Base-by-base conservation (phyloP, 1,140 invertebrate genomes). In the Popillia japonica region DNA sequence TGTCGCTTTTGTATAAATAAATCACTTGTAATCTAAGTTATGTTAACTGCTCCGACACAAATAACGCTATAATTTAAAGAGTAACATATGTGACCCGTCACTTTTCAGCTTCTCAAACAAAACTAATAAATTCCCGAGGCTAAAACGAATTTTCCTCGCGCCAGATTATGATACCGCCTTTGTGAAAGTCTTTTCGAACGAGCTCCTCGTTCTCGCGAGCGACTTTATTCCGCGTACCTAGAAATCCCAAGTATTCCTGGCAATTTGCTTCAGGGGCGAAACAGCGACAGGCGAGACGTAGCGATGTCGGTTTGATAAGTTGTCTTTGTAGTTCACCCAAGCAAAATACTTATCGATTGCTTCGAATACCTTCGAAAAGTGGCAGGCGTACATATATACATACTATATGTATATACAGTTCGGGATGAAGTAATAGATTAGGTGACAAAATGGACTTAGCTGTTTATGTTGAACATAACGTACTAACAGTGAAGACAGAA, bases 111-210 rank as follows among this genome's bases (percentile, higher is more conserved):
- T 14, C 14, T 55, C 11, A 55, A 55, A 55, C 48, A 55, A 55
- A 55, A 55, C 48, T 55, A 55, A 55, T 55, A 55, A 55, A 55
- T 55, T 55, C 48, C 48, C 48, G 48, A 55, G 48, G 6, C 17
- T 6, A 9, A 44, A 44, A 14, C 42, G 42, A 44, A 44, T 44
- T 44, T 44, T 44, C 42, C 42, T 9, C 42, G 42, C 48, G 48
- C 48, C 14, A 55, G 48, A 55, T 55, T 55, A 55, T 55, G 48
- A 55, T 17, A 17, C 11, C 11, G 48, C 17, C 17, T 17, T 17
- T 55, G 48, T n/a, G 48, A 55, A 55, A 55, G 48, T 55, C 14
- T 55, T 7, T 17, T 17, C 11, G 48, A 55, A 55, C 48, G 14
- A 55, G 48, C 14, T 14, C 17, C 48, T 55, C 14, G 42, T 55